Evolutionary conservation across 2,888 invertebrate species (phyloP), one percentile per base, ranked within the genome.

Genomic region (Tachina grossa): DNA sequence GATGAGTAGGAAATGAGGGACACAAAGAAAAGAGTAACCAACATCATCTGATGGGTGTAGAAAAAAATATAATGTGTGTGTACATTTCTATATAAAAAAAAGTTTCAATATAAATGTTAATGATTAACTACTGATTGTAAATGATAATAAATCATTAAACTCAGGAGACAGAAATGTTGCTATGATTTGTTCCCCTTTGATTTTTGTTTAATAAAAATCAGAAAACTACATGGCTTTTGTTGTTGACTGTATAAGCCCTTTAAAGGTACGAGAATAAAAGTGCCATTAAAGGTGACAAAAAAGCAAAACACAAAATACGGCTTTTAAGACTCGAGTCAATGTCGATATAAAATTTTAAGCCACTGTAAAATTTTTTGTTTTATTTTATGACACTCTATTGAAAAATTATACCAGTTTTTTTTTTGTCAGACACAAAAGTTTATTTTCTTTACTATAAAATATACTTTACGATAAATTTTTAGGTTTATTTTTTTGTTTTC

Each of bases 21-120:
- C 19, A 63, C 8, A 78, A 55, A 10, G 8, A 47, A 41, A 55
- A 49, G n/a, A 45, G 13, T 19, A 43, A 41, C 13, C 43, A 59
- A 53, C 51, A 31, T 22, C 43, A 57, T 39, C 51, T 11, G 31
- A 66, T 57, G 47, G 9, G 16, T 16, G 53, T 41, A 51, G 55
- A 57, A 63, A 78, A 10, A 65, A 76, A 51, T 78, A 55, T 13
- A 55, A 31, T 31, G 31, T 6, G 13, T 11, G 11, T 22, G 22
- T 31, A 55, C 41, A 14, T n/a, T n/a, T n/a, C n/a, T 39, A 39
- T 66, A 39, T 41, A 1, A 43, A 22, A 77, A 85, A 86, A 88
- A 88, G 22, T 66, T 85, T 85, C 87, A 87, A 88, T 88, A 87
- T 88, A 87, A 88, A 88, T 88, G 87, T 88, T 88, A 88, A 88